These are phyloP conservation scores for Ochotona princeps DNA, from an alignment of 2,113 vertebrate species.

Conservation along the genomic window DNA sequence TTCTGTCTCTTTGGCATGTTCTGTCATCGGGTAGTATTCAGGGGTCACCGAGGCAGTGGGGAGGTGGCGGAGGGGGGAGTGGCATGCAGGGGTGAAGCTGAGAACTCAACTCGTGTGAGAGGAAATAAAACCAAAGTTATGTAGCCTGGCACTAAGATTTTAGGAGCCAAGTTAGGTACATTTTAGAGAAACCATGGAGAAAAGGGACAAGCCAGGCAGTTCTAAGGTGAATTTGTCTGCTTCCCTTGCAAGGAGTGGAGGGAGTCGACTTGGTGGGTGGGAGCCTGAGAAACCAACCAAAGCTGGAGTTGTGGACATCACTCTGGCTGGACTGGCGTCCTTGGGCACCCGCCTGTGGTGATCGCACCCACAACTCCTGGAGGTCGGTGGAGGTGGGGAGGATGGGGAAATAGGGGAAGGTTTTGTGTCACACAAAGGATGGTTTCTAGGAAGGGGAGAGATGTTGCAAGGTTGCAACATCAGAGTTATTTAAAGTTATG, in stretches of 20 bases:
- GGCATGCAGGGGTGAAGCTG: neutral
- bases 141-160: neutral
- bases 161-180: neutral
- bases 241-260: neutral
- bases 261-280: accelerated
- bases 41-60: neutral
- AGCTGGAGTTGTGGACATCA: neutral
- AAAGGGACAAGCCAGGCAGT: neutral
- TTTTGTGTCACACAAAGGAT: neutral
- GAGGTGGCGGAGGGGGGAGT: too few relatives aligned
- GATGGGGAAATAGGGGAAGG: accelerated
- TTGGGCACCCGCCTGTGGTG: too few relatives aligned
- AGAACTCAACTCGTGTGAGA: neutral
- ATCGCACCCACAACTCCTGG: too few relatives aligned
- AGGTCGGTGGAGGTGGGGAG: neutral
- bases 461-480: neutral
- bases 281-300: too few relatives aligned
- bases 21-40: neutral
- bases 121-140: neutral
- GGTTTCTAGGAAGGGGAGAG: neutral
- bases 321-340: too few relatives aligned
- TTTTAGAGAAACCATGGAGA: neutral
- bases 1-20: neutral
- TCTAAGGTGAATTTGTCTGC: neutral
- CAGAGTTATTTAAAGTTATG: neutral